Evolutionary conservation across 2,888 invertebrate genomes (phyloP).

Genomic region (Tethea ocularis): DNA sequence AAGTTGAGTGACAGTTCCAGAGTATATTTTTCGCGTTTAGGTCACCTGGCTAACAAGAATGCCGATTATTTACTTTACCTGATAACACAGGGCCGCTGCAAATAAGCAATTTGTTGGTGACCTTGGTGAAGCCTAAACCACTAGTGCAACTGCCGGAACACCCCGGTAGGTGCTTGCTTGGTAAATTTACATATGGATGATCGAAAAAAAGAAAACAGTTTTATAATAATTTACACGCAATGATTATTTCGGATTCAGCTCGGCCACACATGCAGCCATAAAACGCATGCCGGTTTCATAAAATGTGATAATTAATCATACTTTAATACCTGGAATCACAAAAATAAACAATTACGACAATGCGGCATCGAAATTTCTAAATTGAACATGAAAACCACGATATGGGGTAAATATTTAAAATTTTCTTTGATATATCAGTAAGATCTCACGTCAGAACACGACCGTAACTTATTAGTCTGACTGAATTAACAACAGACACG

Average conservation of each 20-base stretch:
- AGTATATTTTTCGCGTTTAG: too few relatives aligned
- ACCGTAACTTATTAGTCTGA: constrained; percentile 18
- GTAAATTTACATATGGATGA: too few relatives aligned
- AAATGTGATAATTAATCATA: background rate
- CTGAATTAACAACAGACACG: constrained; percentile 25
- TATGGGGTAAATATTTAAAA: background rate
- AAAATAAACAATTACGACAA: background rate
- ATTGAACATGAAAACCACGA: background rate
- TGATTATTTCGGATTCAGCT: background rate
- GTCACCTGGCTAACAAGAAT: too few relatives aligned
- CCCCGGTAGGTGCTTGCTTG: too few relatives aligned
- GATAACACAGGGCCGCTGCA: too few relatives aligned
- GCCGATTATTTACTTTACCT: too few relatives aligned
- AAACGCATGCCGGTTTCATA: background rate
- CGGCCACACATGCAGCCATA: background rate
- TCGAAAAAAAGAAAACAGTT: too few relatives aligned
- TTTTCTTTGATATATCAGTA: constrained; percentile 13
- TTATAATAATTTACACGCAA: too few relatives aligned
- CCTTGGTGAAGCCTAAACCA: too few relatives aligned
- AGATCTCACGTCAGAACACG: constrained; percentile 1
- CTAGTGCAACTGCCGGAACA: too few relatives aligned
- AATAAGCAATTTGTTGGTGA: too few relatives aligned
- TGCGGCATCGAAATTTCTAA: background rate
- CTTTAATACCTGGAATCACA: background rate
- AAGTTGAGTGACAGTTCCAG: too few relatives aligned